Evolutionary conservation across 2,113 vertebrate genomes (phyloP), one percentile per base, ranked within the genome.

Genomic region (Entelurus aequoreus): DNA sequence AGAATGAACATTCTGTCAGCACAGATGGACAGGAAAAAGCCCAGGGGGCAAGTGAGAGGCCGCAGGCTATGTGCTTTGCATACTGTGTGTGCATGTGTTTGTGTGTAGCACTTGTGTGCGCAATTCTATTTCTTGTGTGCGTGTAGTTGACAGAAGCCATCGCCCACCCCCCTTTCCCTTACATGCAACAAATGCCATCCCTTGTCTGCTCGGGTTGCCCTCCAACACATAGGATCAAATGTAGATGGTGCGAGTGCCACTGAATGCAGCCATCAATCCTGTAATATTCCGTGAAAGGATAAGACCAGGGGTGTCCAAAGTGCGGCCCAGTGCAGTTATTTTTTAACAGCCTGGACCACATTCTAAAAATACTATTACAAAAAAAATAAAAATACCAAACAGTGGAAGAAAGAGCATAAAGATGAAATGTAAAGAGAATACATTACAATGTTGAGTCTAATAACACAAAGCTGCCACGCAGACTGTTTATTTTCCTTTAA

Each of bases 21-120:
- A 86, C 87, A 88, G 87, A 88, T 88, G 87, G 87, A 86, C 87
- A 88, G 85, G 84, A 87, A 88, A 79, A 65, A 38, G 48, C 58
- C 69, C 84, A 74, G 35, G 62, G 82, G 84, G 79, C 66, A 73
- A 74, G 65, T 80, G 69, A 79, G 74, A 65, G 72, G 69, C 85
- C 77, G 59, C 77, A 74, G 82, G 81, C 81, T 65, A 68, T 69
- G 75, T 52, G 57, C 68, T 82, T 78, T 83, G 77, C 77, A 84
- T 75, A 71, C 52, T 56, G 66, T 64, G 62, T 65, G 60, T 48
- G 58, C 46, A 46, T 47, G 55, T 62, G 66, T 71, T 46, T 66
- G 72, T 71, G 63, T 62, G 71, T 64, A 65, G 35, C 51, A 62
- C 67, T 66, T 65, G 54, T 60, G 55, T 61, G 60, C 36, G 35